A percentile compares a stretch with the other conserved stretches of the same genome.
Evolutionary conservation across 1,140 invertebrate species (phyloP).

Genomic region (Hycleus cichorii): DNA sequence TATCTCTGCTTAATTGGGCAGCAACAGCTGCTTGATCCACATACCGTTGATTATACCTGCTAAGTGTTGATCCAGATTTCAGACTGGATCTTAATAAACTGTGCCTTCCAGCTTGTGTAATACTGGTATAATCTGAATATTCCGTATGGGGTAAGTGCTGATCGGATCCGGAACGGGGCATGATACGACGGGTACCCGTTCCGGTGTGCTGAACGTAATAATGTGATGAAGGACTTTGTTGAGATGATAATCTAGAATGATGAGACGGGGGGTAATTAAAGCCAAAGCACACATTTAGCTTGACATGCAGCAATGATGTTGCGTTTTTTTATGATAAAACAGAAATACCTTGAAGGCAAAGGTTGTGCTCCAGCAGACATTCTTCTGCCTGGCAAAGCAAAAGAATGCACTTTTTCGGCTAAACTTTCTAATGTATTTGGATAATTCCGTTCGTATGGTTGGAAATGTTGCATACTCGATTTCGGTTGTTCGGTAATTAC

Average conservation of each 20-base stretch:
- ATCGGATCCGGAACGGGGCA: constrained; percentile 77
- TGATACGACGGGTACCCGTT: constrained; percentile 47
- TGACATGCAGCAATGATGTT: background rate
- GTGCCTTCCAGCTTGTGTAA: constrained; percentile 60
- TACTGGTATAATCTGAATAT: constrained; percentile 61
- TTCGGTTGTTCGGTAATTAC: constrained; percentile 87
- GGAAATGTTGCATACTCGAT: constrained; percentile 68
- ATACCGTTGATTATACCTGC: constrained; percentile 52
- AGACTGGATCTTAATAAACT: constrained; percentile 67
- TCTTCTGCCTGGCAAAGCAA: constrained; percentile 52
- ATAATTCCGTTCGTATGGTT: constrained; percentile 72
- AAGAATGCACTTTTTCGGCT: constrained; percentile 80
- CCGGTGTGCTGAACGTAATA: constrained; percentile 48
- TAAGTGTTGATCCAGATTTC: constrained; percentile 53
- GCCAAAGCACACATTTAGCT: too few relatives aligned
- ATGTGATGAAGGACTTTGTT: constrained; percentile 45
- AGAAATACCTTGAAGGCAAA: constrained; percentile 31
- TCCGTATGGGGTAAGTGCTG: constrained; percentile 76
- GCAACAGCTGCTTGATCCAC: constrained; percentile 45
- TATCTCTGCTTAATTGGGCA: constrained; percentile 42
- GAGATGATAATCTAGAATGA: constrained; percentile 38
- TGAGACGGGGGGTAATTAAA: background rate
- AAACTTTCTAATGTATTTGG: constrained; percentile 86
- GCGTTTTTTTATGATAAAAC: background rate
- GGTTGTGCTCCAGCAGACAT: constrained; percentile 45